phyloP scores from a whole-genome alignment of 2,888 invertebrate species.

The Seira sanloemensis region DNA sequence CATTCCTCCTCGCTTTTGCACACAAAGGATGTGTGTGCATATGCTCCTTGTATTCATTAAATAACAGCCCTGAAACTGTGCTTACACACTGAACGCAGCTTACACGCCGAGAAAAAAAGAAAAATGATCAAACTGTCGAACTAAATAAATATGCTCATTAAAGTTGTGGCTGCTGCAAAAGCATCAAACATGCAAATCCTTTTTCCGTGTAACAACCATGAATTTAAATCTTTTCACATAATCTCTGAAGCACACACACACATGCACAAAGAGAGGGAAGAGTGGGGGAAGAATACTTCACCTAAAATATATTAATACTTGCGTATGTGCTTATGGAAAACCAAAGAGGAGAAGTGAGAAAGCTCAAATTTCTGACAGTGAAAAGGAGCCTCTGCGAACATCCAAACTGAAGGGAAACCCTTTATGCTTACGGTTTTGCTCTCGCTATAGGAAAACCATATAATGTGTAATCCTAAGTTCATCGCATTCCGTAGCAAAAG shows the following conservation, averaged over 20 bases:
- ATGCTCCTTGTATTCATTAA: too few relatives aligned
- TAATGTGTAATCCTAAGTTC: background rate
- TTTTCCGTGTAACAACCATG: slow-evolving; percentile 59
- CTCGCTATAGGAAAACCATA: too few relatives aligned
- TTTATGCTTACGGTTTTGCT: too few relatives aligned
- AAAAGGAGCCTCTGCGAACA: background rate
- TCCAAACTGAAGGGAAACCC: too few relatives aligned
- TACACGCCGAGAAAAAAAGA: too few relatives aligned
- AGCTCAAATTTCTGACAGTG: background rate
- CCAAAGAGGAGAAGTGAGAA: slow-evolving; percentile 14
- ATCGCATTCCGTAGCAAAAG: too few relatives aligned
- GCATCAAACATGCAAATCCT: slow-evolving; percentile 67
- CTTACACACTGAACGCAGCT: too few relatives aligned
- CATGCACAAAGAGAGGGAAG: background rate
- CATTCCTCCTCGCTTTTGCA: too few relatives aligned
- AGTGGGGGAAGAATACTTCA: background rate
- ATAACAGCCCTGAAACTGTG: too few relatives aligned
- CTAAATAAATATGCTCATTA: slow-evolving; percentile 67
- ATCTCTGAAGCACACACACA: slow-evolving; percentile 47
- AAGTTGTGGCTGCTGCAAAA: slow-evolving; percentile 57
- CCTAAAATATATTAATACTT: background rate
- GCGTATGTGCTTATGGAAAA: background rate
- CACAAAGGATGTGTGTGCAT: too few relatives aligned
- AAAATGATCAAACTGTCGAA: slow-evolving; percentile 65
- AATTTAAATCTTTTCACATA: slow-evolving; percentile 62